Evolutionary conservation across 2,113 vertebrate species (phyloP).

Genomic region (Guaruba guarouba): DNA sequence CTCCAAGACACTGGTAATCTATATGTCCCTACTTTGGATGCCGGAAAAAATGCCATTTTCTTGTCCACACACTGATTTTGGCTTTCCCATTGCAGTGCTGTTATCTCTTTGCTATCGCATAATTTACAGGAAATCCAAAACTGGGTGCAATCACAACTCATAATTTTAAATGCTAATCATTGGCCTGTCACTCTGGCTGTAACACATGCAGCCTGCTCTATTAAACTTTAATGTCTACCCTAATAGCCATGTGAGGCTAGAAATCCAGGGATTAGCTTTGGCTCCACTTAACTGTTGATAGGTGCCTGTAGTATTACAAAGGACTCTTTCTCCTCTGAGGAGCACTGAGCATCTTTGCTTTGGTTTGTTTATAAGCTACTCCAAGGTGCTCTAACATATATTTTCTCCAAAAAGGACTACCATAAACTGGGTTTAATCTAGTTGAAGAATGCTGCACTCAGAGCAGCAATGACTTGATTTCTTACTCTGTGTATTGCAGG

Average conservation of each 20-base stretch:
- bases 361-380: conserved; percentile 18
- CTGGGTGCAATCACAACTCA: conserved; percentile 39
- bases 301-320: conserved; percentile 38
- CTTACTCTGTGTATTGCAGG: neutral
- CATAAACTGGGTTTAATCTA: neutral
- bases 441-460: neutral
- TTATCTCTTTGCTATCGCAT: neutral
- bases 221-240: conserved; percentile 55
- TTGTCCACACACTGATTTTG: neutral
- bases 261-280: conserved; percentile 71
- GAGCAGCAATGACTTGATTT: neutral
- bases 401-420: neutral
- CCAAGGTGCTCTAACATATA: neutral
- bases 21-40: neutral
- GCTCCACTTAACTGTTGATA: conserved; percentile 61
- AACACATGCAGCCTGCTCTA: conserved; percentile 43
- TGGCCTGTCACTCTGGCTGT: conserved; percentile 52
- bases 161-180: conserved; percentile 60
- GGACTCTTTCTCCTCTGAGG: conserved; percentile 21
- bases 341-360: neutral
- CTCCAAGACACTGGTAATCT: neutral
- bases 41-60: neutral
- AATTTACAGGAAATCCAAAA: conserved; percentile 57
- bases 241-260: conserved; percentile 43
- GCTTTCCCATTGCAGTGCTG: neutral